Evolutionary conservation across 2,888 invertebrate genomes (phyloP), one percentile per base, ranked within the genome.

Genomic region (Bombylius discolor): DNA sequence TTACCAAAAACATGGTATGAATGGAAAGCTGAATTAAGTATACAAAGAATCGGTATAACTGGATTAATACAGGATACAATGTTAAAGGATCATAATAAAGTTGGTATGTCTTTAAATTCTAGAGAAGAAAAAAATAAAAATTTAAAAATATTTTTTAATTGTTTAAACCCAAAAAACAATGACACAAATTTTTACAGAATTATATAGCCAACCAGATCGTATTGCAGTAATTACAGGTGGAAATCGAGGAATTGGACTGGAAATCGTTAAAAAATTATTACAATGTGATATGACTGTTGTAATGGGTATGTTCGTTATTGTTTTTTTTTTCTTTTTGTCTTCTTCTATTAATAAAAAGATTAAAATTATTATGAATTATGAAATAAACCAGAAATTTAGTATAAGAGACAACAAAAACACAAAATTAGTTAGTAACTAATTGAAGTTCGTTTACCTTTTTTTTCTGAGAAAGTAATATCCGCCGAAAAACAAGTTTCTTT

Each of bases 201-300:
- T 85, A 64, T 79, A 81, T 63, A 78, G 78, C 55, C 81, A 82
- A 67, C 77, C 77, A 46, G 84, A 80, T 54, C 81, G 83, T 74
- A 76, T 87, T 56, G 91, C 87, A 58, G 81, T 93, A 53, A 81
- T 93, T 59, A 93, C 93, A 11, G 93, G 93, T 49, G 93, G 92
- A 4, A 85, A 89, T 56, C 79, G 89, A 63, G 93, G 93, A 46
- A 90, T 93, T 64, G 93, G 92, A 11, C 73, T 80, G 32, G 82
- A 84, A 74, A 83, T 90, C 31, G 83, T 89, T 34, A 82, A 82
- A 69, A 85, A 85, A 73, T 75, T 92, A 53, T 72, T 91, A 52
- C 78, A 84, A 67, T 85, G 86, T 65, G 85, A 88, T 66, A 83
- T 88, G 79, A 81, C 81, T 63, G 87, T 92, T 50, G 75, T 87